Percentiles rank a stretch among this genome's conserved stretches.
Conservation (phyloP, 2,888 invertebrate genomes). For the Lottia scabra region DNA sequence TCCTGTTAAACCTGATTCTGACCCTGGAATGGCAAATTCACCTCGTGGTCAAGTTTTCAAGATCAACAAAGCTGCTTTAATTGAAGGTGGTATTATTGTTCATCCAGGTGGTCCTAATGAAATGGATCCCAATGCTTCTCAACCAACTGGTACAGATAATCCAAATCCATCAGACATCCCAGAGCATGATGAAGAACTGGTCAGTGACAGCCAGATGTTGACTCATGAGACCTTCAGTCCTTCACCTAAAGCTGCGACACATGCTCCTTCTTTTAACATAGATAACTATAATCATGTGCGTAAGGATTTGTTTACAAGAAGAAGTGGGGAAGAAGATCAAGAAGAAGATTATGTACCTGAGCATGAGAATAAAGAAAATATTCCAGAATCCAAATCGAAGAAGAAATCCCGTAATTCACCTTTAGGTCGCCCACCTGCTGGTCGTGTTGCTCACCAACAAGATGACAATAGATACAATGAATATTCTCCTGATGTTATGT, state of each 20-base stretch:
- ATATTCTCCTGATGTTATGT: not conserved
- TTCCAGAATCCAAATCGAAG: not conserved
- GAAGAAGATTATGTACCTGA: constrained; percentile 36
- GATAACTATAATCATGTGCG: constrained; percentile 16
- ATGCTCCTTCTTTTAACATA: constrained; percentile 27
- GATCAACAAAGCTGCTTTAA: not conserved
- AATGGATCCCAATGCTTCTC: constrained; percentile 19
- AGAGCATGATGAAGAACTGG: constrained; percentile 6
- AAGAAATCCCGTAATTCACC: not conserved
- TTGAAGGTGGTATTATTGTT: not conserved
- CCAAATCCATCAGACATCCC: not conserved
- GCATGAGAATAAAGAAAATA: not conserved
- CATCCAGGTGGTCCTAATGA: constrained; percentile 10
- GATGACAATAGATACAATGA: not conserved
- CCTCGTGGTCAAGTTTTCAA: not conserved
- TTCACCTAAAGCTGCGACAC: constrained; percentile 27
- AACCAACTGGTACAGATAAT: constrained; percentile 11
- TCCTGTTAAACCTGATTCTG: constrained; percentile 5
- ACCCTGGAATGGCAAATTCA: not conserved
- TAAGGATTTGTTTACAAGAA: not conserved
- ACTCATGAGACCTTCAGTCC: constrained; percentile 10
- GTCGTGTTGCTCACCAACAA: not conserved
- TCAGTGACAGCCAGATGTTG: not conserved
- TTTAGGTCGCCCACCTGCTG: not conserved
- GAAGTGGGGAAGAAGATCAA: constrained; percentile 28